These are phyloP conservation scores for Drosophila histrio DNA, from an alignment of 2,888 invertebrate species.

Conservation along the genomic window DNA sequence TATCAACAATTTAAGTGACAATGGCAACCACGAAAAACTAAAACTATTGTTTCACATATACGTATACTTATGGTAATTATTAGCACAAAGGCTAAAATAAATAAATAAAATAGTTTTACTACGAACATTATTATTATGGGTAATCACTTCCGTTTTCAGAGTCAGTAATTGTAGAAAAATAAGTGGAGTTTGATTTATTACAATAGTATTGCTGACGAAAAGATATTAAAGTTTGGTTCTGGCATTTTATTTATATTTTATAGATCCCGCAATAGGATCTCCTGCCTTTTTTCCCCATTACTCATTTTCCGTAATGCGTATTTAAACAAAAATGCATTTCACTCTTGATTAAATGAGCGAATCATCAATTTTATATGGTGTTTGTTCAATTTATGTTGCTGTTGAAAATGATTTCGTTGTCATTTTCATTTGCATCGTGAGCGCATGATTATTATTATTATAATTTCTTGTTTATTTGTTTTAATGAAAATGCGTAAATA, in stretches of 20 bases:
- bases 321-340: slow-evolving; percentile 28
- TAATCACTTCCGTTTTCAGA: slow-evolving; percentile 32
- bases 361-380: slow-evolving; percentile 38
- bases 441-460: slow-evolving; percentile 67
- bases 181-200: neutral
- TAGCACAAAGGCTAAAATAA: slow-evolving; percentile 15
- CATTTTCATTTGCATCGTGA: slow-evolving; percentile 42
- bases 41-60: slow-evolving; percentile 24
- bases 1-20: slow-evolving; percentile 30
- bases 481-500: slow-evolving; percentile 76
- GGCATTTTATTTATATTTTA: neutral
- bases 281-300: neutral
- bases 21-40: slow-evolving; percentile 31
- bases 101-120: slow-evolving; percentile 35
- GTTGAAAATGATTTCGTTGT: slow-evolving; percentile 53
- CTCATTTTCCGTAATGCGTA: neutral
- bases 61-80: neutral
- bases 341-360: slow-evolving; percentile 32
- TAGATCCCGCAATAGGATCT: neutral
- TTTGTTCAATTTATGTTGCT: slow-evolving; percentile 37
- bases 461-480: slow-evolving; percentile 73
- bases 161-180: slow-evolving; percentile 21
- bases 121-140: slow-evolving; percentile 19
- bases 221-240: neutral
- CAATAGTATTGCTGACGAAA: neutral